phyloP scores from a whole-genome alignment of 2,113 vertebrate genomes.

The Bungarus multicinctus region DNA sequence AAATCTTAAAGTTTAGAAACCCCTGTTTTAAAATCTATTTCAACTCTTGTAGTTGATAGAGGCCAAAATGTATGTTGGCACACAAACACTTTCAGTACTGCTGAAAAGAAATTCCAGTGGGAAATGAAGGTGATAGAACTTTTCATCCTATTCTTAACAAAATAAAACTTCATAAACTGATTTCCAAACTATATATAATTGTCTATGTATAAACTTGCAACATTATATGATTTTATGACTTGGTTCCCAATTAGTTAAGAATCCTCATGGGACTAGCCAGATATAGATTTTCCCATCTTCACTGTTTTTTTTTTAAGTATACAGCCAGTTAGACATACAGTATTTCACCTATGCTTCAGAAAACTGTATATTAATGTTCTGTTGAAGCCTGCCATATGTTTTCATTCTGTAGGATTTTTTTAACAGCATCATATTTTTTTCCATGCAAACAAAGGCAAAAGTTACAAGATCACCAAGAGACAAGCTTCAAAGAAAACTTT shows the following conservation, averaged over 20 bases:
- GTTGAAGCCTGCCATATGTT: neutral
- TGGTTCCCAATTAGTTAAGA: neutral
- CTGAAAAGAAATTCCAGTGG: neutral
- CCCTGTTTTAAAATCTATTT: neutral
- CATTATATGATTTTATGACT: neutral
- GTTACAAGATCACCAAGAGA: neutral
- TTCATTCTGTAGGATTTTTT: neutral
- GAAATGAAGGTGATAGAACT: neutral
- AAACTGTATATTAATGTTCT: neutral
- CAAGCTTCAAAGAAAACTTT: neutral
- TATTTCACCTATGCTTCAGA: neutral
- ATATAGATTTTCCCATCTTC: neutral
- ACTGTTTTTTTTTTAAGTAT: neutral
- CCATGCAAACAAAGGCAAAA: neutral
- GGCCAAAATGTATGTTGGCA: neutral
- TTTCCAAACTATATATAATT: neutral
- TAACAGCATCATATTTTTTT: neutral
- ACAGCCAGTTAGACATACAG: neutral
- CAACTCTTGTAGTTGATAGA: neutral
- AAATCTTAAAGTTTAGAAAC: neutral
- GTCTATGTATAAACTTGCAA: neutral
- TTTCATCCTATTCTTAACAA: neutral
- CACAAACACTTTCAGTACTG: neutral
- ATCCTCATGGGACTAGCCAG: neutral
- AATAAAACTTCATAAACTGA: neutral